A percentile compares a stretch with the other conserved stretches of the same genome.
These are phyloP conservation scores for Onthophagus taurus DNA, from an alignment of 1,140 invertebrate species.

Conservation along the genomic window DNA sequence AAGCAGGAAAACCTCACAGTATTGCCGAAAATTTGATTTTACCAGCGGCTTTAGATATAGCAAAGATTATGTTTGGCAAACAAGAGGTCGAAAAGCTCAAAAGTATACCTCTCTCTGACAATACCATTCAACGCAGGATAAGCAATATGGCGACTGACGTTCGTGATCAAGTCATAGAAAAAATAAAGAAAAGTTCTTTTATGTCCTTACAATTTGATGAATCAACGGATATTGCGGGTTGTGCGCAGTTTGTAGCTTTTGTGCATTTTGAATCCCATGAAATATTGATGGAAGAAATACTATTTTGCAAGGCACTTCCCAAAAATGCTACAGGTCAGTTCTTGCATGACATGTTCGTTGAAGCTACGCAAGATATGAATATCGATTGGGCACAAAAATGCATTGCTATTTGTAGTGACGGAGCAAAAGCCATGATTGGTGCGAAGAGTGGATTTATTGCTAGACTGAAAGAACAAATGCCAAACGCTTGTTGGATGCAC, in stretches of 20 bases:
- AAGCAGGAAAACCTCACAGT: no score
- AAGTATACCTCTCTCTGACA: slow-evolving; percentile 27
- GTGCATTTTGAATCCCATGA: slow-evolving; percentile 24
- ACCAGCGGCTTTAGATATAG: no score
- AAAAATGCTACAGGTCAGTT: slow-evolving; percentile 21
- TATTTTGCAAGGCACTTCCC: slow-evolving; percentile 26
- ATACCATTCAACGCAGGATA: slow-evolving; percentile 26
- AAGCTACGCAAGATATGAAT: slow-evolving; percentile 17
- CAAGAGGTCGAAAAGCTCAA: slow-evolving; percentile 23
- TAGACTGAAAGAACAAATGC: slow-evolving; percentile 25
- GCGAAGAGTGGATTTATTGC: slow-evolving; percentile 29
- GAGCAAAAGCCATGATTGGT: slow-evolving; percentile 33
- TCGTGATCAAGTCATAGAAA: slow-evolving; percentile 21
- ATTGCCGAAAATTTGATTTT: no score
- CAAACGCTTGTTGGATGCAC: no score
- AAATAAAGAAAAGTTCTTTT: slow-evolving; percentile 12
- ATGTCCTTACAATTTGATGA: slow-evolving; percentile 11
- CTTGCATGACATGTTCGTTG: slow-evolving; percentile 24
- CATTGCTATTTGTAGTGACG: slow-evolving; percentile 33
- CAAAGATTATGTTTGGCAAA: no score
- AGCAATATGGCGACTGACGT: slow-evolving; percentile 23
- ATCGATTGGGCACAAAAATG: slow-evolving; percentile 22
- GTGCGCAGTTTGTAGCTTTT: slow-evolving; percentile 19
- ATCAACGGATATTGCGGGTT: slow-evolving; percentile 7
- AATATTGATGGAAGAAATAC: slow-evolving; percentile 23